A percentile compares a stretch with the other conserved stretches of the same genome.
Conservation (phyloP, 1,140 invertebrate species). For the Tetragonula clypearis region DNA sequence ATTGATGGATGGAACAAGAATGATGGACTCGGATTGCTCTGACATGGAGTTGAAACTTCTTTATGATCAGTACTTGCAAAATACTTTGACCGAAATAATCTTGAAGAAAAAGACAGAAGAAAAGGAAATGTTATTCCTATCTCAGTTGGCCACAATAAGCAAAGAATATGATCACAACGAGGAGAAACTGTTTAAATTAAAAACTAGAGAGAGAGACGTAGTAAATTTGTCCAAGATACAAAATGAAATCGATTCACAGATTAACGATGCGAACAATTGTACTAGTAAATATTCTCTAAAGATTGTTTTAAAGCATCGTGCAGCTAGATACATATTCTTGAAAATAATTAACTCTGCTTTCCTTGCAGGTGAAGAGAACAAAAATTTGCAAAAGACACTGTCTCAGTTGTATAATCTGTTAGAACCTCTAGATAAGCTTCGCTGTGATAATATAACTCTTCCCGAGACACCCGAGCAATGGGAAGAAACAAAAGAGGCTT, state of each 20-base stretch:
- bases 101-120: constrained; percentile 60
- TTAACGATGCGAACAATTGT: constrained; percentile 33
- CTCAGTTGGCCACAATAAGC: constrained; percentile 56
- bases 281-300: constrained; percentile 46
- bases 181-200: constrained; percentile 60
- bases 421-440: constrained; percentile 58
- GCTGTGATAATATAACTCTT: constrained; percentile 59
- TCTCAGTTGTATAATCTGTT: constrained; percentile 51
- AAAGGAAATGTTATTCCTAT: constrained; percentile 37
- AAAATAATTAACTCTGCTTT: constrained; percentile 16
- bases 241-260: constrained; percentile 35
- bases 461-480: constrained; percentile 58
- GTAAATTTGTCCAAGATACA: constrained; percentile 46
- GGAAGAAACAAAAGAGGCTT: constrained; percentile 28
- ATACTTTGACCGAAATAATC: constrained; percentile 52
- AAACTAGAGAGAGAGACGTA: constrained; percentile 55
- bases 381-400: constrained; percentile 34
- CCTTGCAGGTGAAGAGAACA: constrained; percentile 48
- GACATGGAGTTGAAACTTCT: constrained; percentile 60
- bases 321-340: background rate
- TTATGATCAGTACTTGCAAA: constrained; percentile 66
- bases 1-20: constrained; percentile 26
- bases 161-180: constrained; percentile 56
- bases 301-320: background rate
- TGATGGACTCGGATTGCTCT: background rate